Conservation (phyloP, 1,140 invertebrate species). For the Psilanteris sp. region DNA sequence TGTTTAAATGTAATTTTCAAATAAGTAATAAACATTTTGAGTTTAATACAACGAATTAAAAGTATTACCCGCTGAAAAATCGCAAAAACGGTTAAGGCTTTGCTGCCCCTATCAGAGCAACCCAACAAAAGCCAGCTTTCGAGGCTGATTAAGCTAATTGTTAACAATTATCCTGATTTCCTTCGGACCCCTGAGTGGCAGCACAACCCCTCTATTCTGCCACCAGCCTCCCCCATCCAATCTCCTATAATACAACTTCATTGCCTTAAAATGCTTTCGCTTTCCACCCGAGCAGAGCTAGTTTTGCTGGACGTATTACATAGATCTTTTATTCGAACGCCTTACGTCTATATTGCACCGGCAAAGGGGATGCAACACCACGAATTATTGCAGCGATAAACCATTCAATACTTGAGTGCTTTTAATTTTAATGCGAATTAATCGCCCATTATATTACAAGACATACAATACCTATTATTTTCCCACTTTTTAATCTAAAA, state of each 20-base stretch:
- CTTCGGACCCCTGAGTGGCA: slow-evolving; percentile 71
- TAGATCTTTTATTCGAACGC: slow-evolving; percentile 60
- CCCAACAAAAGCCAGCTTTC: slow-evolving; percentile 75
- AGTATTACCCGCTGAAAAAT: slow-evolving; percentile 41
- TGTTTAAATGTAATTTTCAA: slow-evolving; percentile 33
- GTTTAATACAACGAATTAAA: slow-evolving; percentile 34
- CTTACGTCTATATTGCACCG: slow-evolving; percentile 50
- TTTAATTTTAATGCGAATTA: slow-evolving; percentile 54
- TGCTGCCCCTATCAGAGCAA: slow-evolving; percentile 65
- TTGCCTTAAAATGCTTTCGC: slow-evolving; percentile 60
- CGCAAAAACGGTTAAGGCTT: slow-evolving; percentile 42
- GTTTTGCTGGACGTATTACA: slow-evolving; percentile 56
- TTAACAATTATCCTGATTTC: slow-evolving; percentile 81
- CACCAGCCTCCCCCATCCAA: slow-evolving; percentile 58
- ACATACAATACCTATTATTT: slow-evolving; percentile 34
- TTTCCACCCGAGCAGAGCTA: slow-evolving; percentile 56
- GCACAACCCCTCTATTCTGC: slow-evolving; percentile 62
- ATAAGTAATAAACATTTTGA: slow-evolving; percentile 53
- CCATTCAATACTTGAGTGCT: slow-evolving; percentile 46
- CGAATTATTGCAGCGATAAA: slow-evolving; percentile 53
- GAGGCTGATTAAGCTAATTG: slow-evolving; percentile 79
- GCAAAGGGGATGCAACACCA: slow-evolving; percentile 46
- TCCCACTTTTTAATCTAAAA: slow-evolving; percentile 42
- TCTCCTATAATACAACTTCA: slow-evolving; percentile 63
- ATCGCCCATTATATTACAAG: slow-evolving; percentile 48